Percentiles rank a stretch among this genome's conserved stretches.
phyloP scores from a whole-genome alignment of 92 coral and sea anemone genomes.

The Epizoanthus scotinus region DNA sequence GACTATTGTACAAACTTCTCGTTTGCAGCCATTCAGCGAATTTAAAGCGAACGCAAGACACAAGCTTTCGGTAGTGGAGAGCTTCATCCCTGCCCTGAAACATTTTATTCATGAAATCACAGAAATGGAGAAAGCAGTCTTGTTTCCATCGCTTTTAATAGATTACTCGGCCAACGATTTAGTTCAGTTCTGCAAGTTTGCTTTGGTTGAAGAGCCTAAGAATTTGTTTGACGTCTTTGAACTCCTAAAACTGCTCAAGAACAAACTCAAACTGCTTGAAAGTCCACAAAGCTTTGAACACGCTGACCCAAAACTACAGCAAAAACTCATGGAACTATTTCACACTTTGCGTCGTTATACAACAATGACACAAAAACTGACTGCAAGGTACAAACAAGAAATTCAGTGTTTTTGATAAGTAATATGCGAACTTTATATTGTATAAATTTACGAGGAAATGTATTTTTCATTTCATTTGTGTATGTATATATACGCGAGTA shows the following conservation, averaged over 20 bases:
- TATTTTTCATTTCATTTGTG: too few species aligned
- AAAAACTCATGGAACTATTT: conserved; percentile 56
- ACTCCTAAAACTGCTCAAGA: conserved; percentile 62
- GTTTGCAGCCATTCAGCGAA: conserved; percentile 64
- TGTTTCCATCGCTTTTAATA: conserved; percentile 72
- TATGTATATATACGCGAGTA: too few species aligned
- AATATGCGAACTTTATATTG: too few species aligned
- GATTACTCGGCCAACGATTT: conserved; percentile 58
- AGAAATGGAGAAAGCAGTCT: conserved; percentile 78
- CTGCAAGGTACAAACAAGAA: conserved; percentile 73
- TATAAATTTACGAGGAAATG: too few species aligned
- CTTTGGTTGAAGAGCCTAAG: conserved; percentile 24
- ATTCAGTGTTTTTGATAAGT: conserved; percentile 58
- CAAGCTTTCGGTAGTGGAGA: conserved; percentile 25
- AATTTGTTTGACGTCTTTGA: conserved; percentile 69
- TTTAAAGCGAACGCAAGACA: conserved; percentile 51
- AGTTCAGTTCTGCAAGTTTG: conserved; percentile 35
- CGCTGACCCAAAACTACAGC: conserved; percentile 65
- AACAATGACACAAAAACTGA: conserved; percentile 58
- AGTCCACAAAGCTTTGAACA: conserved; percentile 51
- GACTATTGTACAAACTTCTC: conserved; percentile 49
- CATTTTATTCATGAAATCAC: conserved; percentile 67
- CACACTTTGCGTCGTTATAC: conserved; percentile 60
- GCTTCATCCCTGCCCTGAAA: conserved; percentile 62
- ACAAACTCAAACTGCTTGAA: conserved; percentile 64